These are phyloP conservation scores for Geopemphigus sp. DNA, from an alignment of 1,140 invertebrate genomes.

Conservation along the genomic window DNA sequence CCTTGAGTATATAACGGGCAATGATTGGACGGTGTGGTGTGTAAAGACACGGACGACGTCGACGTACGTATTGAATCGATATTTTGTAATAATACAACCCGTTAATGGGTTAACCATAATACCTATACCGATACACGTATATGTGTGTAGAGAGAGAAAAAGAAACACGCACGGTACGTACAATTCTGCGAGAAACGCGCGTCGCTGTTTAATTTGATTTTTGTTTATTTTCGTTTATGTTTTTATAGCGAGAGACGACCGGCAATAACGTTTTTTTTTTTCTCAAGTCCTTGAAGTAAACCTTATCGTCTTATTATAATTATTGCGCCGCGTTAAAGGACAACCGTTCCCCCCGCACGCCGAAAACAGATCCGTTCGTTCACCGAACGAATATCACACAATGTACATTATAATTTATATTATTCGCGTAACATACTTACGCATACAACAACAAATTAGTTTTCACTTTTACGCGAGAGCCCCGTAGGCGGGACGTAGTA, in stretches of 20 bases:
- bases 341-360: not conserved
- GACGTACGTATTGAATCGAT: constrained; percentile 7
- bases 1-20: not conserved
- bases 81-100: constrained; percentile 25
- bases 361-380: constrained; percentile 1
- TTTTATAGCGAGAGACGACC: not conserved
- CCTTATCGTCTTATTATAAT: constrained; percentile 7
- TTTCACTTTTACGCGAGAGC: constrained; percentile 13
- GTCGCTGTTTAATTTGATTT: not conserved
- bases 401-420: not conserved
- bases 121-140: not conserved
- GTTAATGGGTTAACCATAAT: not conserved
- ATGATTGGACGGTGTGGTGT: not conserved
- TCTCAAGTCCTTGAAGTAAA: not conserved
- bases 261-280: not conserved
- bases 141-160: too few relatives aligned
- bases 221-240: not conserved
- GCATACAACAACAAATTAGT: not conserved
- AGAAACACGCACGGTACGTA: too few relatives aligned
- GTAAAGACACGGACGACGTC: not conserved
- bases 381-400: not conserved
- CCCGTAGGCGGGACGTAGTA: constrained; percentile 6
- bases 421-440: not conserved
- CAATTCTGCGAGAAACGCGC: not conserved
- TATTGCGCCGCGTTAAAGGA: not conserved